These are phyloP conservation scores for Lasioglossum zephyrum DNA, from an alignment of 2,888 invertebrate genomes.

Conservation along the genomic window DNA sequence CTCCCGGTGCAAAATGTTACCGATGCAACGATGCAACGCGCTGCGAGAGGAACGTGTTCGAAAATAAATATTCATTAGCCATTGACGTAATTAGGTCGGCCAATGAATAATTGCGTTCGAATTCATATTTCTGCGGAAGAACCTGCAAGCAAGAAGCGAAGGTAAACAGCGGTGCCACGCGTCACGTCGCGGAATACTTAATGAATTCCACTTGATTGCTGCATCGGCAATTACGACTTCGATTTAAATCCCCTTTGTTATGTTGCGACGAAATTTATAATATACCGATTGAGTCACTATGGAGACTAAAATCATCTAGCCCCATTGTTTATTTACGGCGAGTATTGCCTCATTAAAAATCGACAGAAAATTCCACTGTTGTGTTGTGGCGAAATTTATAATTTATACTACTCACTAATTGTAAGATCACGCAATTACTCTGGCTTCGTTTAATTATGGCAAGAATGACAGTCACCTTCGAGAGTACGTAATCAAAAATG, in stretches of 20 bases:
- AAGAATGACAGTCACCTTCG: not conserved
- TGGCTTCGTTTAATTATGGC: not conserved
- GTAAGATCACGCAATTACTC: not conserved
- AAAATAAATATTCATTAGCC: constrained; percentile 8
- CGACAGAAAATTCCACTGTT: not conserved
- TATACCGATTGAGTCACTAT: not conserved
- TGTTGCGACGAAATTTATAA: not conserved
- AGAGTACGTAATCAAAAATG: not conserved
- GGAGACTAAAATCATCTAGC: not conserved
- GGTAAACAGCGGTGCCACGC: not conserved
- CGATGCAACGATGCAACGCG: not conserved
- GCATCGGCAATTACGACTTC: constrained; percentile 8
- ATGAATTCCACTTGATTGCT: not conserved
- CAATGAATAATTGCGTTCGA: not conserved
- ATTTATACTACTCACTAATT: not conserved
- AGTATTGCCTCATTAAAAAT: not conserved
- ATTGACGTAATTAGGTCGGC: constrained; percentile 9
- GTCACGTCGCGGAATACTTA: not conserved
- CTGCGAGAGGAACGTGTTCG: not conserved
- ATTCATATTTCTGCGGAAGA: constrained; percentile 3
- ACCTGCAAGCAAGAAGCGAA: constrained; percentile 3
- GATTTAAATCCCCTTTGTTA: constrained; percentile 9
- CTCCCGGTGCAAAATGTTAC: not conserved
- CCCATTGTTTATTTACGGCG: not conserved
- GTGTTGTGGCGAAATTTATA: not conserved